Percentiles rank a stretch among this genome's conserved stretches.
Evolutionary conservation across 2,888 invertebrate species (phyloP).

Genomic region (Parnassius glacialis): DNA sequence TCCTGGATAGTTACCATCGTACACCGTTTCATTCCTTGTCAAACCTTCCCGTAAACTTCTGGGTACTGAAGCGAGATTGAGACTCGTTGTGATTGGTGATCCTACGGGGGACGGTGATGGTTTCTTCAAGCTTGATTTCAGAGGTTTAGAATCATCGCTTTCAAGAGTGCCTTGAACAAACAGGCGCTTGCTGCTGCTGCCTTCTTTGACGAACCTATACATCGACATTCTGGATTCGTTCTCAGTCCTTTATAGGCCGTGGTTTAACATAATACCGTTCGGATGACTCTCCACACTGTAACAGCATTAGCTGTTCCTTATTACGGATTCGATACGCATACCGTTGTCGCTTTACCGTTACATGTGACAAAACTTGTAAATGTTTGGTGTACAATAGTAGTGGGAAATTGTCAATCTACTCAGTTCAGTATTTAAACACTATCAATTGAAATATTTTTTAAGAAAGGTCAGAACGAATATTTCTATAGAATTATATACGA

Average conservation of each 20-base stretch:
- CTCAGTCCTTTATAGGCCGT: constrained; percentile 56
- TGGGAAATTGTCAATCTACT: constrained; percentile 30
- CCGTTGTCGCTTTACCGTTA: constrained; percentile 37
- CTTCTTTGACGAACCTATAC: constrained; percentile 90
- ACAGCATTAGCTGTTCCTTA: constrained; percentile 44
- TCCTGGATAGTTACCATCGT: constrained; percentile 73
- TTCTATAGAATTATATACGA: no score
- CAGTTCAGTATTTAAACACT: background rate
- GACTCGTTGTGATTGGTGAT: constrained; percentile 83
- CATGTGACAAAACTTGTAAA: constrained; percentile 41
- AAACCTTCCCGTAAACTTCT: constrained; percentile 77
- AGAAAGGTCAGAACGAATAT: no score
- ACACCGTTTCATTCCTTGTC: constrained; percentile 74
- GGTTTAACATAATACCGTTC: constrained; percentile 60
- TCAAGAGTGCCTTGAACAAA: constrained; percentile 88
- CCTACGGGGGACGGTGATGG: constrained; percentile 74
- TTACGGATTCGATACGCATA: constrained; percentile 70
- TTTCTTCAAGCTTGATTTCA: constrained; percentile 78
- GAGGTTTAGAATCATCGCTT: constrained; percentile 79
- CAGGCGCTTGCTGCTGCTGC: constrained; percentile 82
- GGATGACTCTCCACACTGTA: constrained; percentile 47
- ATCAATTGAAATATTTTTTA: no score
- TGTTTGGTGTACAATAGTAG: constrained; percentile 32
- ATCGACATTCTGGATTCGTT: constrained; percentile 81
- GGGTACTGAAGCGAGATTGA: constrained; percentile 79